phyloP scores from a whole-genome alignment of 2,113 vertebrate species.

The Merops nubicus region DNA sequence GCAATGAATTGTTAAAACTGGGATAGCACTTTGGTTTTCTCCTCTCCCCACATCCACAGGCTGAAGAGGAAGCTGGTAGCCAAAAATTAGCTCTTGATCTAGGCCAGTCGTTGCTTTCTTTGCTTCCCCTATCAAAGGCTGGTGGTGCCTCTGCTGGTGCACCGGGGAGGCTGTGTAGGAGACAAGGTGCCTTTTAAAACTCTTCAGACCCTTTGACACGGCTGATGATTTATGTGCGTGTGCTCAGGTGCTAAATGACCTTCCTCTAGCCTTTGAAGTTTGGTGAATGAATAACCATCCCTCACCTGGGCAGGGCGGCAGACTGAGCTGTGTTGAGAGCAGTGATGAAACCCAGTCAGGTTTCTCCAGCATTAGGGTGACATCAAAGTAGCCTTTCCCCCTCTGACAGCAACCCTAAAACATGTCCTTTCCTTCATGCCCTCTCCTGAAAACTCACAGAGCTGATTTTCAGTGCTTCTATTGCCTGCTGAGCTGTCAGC shows the following conservation, averaged over 20 bases:
- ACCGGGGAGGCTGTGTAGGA: not conserved
- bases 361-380: not conserved
- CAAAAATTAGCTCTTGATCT: not conserved
- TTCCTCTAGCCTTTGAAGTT: not conserved
- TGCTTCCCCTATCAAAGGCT: not conserved
- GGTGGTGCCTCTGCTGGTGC: not conserved
- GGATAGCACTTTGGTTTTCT: not conserved
- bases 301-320: not conserved
- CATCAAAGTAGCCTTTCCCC: not conserved
- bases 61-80: not conserved
- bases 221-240: not conserved
- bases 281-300: not conserved
- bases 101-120: not conserved
- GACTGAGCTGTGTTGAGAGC: not conserved
- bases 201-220: not conserved
- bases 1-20: not conserved
- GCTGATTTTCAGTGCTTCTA: not conserved
- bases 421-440: not conserved
- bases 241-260: slow-evolving; percentile 23
- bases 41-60: not conserved
- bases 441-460: not conserved
- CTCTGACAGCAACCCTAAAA: not conserved
- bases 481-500: not conserved
- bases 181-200: not conserved
- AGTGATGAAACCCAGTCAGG: not conserved